Base-by-base conservation (phyloP, 2,113 vertebrate species). In the Cathartes aura region DNA sequence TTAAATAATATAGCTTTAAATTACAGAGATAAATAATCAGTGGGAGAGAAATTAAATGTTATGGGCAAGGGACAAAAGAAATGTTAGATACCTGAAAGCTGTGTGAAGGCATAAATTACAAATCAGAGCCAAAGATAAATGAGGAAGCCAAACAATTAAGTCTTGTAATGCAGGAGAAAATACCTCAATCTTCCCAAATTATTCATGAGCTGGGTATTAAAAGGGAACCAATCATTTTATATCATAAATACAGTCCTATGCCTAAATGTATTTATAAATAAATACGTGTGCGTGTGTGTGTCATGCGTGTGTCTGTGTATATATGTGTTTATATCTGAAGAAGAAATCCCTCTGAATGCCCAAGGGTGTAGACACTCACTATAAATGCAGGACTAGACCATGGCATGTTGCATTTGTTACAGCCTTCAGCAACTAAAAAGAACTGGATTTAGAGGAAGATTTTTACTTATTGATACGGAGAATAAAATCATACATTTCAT, bases 1-100 rank as follows among this genome's bases (percentile, higher is more conserved):
- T 95, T 96, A 97, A 97, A 96, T 96, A 97, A 97, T 94, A 92
- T 71, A 70, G 72, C 83, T 90, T 90, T 90, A 83, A 95, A 92
- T 96, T 94, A 82, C 73, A 86, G 89, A 96, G 93, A 97, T 94
- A 97, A 97, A 97, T 95, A 96, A 97, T 97, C 86, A 91, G 63
- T 82, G 60, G 56, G 73, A 96, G 73, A 91, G 82, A 86, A 95
- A 95, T 95, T 90, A 97, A 93, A 96, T 89, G 75, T 93, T 96
- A 94, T 67, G 66, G 82, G 68, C 70, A 68, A 95, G 74, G 59
- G 78, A 95, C 94, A 95, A 94, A 94, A 95, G 89, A 90, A 90
- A 86, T 58, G 59, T 93, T 95, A 78, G 72, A 47, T 91, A 87
- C 83, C 82, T 89, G 88, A 96, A 95, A 97, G 58, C 94, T 81